Evolutionary conservation across 2,113 vertebrate species (phyloP).

Genomic region (Cyanoliseus patagonus): DNA sequence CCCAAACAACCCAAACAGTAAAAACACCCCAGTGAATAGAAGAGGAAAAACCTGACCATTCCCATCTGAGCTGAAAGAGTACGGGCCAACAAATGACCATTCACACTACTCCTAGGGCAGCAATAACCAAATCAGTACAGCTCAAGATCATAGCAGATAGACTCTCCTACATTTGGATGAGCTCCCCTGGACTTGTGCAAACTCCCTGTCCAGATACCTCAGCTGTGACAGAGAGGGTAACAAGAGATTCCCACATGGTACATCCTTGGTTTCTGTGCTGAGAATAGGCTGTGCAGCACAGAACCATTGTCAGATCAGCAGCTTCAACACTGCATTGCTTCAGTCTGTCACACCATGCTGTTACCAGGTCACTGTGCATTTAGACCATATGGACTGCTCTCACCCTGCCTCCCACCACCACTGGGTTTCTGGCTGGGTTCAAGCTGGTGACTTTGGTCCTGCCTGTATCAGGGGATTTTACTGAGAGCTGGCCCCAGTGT

Average conservation of each 20-base stretch:
- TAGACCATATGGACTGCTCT: neutral
- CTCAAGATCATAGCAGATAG: neutral
- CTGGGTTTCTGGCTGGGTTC: neutral
- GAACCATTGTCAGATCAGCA: neutral
- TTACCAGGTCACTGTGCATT: neutral
- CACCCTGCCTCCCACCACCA: neutral
- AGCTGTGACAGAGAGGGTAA: neutral
- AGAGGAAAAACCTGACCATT: neutral
- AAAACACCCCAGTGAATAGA: rapidly evolving
- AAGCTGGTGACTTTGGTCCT: neutral
- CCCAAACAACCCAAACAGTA: neutral
- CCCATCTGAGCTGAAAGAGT: neutral
- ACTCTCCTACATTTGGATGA: neutral
- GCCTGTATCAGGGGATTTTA: neutral
- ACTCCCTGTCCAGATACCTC: neutral
- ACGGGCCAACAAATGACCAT: neutral
- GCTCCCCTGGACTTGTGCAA: neutral
- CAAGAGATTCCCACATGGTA: neutral
- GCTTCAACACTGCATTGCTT: neutral
- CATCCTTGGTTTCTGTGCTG: neutral
- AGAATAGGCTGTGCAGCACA: neutral
- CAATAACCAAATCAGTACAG: neutral
- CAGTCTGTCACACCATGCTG: neutral
- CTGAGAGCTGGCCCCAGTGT: neutral
- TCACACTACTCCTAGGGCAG: neutral